Conservation (phyloP, 2,888 invertebrate genomes). For the Stenodera caucasica region DNA sequence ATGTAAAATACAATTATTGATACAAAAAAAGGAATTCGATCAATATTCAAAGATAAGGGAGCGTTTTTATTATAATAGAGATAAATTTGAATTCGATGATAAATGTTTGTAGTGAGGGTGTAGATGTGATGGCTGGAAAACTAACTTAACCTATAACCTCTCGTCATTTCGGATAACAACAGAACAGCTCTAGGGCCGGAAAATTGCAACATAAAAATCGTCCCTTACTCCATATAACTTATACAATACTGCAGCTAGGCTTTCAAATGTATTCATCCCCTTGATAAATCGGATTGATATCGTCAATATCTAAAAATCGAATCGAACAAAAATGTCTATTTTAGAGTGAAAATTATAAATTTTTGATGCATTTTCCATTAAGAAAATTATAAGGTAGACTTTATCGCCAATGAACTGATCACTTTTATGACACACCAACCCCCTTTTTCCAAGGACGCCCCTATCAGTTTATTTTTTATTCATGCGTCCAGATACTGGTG, state of each 20-base stretch:
- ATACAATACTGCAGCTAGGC: conserved; percentile 38
- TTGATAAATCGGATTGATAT: conserved; percentile 48
- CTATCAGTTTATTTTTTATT: conserved; percentile 35
- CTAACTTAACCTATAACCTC: conserved; percentile 53
- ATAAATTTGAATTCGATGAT: conserved; percentile 12
- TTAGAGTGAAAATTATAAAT: conserved; percentile 15
- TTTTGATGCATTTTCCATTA: background rate
- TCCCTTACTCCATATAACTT: conserved; percentile 42
- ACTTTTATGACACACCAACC: background rate
- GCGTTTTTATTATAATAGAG: background rate
- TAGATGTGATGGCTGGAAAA: conserved; percentile 31
- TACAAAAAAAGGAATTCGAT: too few species aligned
- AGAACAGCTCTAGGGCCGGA: conserved; percentile 52
- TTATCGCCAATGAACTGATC: background rate
- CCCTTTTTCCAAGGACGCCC: background rate
- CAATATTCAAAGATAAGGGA: background rate
- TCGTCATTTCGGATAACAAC: conserved; percentile 51
- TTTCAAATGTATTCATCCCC: conserved; percentile 49
- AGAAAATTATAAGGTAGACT: background rate
- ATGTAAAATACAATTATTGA: conserved; percentile 22
- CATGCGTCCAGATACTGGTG: conserved; percentile 37
- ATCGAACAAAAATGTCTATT: conserved; percentile 12
- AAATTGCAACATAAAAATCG: conserved; percentile 56
- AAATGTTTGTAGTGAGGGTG: conserved; percentile 24
- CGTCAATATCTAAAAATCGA: conserved; percentile 30